phyloP scores from a whole-genome alignment of 1,140 invertebrate genomes.

The Drosophila ananassae region DNA sequence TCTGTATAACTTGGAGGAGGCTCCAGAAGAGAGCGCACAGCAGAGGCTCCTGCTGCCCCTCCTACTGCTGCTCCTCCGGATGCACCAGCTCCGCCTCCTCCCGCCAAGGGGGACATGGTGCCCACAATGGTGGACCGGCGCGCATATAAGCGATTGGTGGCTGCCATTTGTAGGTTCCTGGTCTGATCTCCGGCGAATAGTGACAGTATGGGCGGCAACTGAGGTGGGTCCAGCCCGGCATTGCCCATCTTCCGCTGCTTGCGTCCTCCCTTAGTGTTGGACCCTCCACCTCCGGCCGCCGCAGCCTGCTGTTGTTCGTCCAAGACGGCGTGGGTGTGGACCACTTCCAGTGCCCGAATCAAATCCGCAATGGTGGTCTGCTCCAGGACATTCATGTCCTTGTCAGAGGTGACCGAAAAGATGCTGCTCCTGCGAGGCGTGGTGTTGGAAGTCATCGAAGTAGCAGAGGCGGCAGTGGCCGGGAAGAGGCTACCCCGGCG shows the following conservation, averaged over 20 bases:
- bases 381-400: conserved; percentile 88
- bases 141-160: conserved; percentile 73
- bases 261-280: conserved; percentile 13
- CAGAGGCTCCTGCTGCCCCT: background rate
- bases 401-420: conserved; percentile 85
- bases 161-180: conserved; percentile 53
- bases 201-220: conserved; percentile 70
- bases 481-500: conserved; percentile 75
- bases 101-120: conserved; percentile 56
- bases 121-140: conserved; percentile 79
- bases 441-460: conserved; percentile 17
- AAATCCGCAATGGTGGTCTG: conserved; percentile 91
- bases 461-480: conserved; percentile 36
- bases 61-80: background rate
- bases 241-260: conserved; percentile 86
- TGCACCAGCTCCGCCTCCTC: conserved; percentile 2
- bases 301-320: conserved; percentile 59
- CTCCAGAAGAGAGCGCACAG: conserved; percentile 47
- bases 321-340: conserved; percentile 85
- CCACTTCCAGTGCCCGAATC: conserved; percentile 88
- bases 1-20: conserved; percentile 78
- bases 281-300: background rate
- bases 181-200: conserved; percentile 72
- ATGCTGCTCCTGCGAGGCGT: conserved; percentile 84
- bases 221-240: conserved; percentile 84